These are phyloP conservation scores for Tauraco erythrolophus DNA, from an alignment of 2,113 vertebrate genomes.

Conservation along the genomic window DNA sequence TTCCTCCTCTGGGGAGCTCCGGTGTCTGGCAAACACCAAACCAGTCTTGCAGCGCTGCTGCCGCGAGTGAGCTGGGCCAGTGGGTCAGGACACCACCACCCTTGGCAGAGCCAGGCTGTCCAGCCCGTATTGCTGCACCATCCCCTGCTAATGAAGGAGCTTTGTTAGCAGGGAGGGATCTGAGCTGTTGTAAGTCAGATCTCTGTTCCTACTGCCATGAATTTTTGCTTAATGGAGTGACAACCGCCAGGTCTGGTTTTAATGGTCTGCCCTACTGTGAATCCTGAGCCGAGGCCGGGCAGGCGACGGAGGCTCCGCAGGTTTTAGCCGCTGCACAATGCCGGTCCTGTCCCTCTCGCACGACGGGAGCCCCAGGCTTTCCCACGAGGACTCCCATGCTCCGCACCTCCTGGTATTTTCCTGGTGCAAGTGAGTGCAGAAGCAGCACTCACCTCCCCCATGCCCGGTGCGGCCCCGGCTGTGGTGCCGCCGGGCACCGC, in stretches of 20 bases:
- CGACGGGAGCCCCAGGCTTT: neutral
- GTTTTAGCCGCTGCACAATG: neutral
- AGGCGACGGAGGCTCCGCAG: neutral
- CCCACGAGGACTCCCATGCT: accelerated
- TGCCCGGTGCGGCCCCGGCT: neutral
- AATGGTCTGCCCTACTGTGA: neutral
- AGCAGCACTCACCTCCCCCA: neutral
- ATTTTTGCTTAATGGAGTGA: neutral
- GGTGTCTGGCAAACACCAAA: neutral
- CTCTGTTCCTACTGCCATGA: neutral
- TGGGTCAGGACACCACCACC: accelerated
- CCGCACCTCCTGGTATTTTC: neutral
- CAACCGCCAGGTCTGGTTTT: neutral
- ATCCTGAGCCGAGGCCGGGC: neutral
- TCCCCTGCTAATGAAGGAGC: neutral
- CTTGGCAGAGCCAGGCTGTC: neutral
- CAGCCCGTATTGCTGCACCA: neutral
- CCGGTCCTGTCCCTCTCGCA: neutral
- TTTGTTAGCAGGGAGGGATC: neutral
- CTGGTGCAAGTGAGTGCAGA: accelerated
- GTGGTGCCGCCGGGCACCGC: neutral
- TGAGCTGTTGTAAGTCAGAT: neutral
- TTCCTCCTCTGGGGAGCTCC: neutral
- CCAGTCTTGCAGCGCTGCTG: neutral
- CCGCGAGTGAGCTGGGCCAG: accelerated